Conservation (phyloP, 1,140 invertebrate genomes). For the Drosophila bocqueti region DNA sequence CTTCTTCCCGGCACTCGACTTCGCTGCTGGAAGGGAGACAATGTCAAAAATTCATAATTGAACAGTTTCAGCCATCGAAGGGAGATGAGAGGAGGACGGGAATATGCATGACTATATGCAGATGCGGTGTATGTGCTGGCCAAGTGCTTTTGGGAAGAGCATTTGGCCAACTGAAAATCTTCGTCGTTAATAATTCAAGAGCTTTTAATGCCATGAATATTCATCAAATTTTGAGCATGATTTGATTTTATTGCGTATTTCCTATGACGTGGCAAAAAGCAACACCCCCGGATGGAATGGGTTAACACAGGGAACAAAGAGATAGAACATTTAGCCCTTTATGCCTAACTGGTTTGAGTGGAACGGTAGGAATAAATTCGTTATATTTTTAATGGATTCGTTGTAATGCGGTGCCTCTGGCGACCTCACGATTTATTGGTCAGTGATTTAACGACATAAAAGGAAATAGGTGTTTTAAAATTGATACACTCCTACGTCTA, state of each 20-base stretch:
- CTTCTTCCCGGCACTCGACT: slow-evolving; percentile 46
- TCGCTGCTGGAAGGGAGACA: slow-evolving; percentile 40
- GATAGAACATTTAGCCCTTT: slow-evolving; percentile 6
- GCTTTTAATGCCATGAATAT: slow-evolving; percentile 83
- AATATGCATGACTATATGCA: slow-evolving; percentile 41
- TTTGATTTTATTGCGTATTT: slow-evolving; percentile 83
- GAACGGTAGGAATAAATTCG: not conserved
- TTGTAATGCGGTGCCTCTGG: slow-evolving; percentile 4
- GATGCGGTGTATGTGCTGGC: slow-evolving; percentile 31
- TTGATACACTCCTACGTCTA: too few relatives aligned
- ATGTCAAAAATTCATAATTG: slow-evolving; percentile 83
- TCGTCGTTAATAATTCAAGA: slow-evolving; percentile 80
- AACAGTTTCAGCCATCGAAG: slow-evolving; percentile 59
- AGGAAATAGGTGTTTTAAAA: too few relatives aligned
- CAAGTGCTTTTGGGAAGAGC: slow-evolving; percentile 70
- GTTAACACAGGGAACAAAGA: slow-evolving; percentile 8
- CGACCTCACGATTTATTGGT: not conserved
- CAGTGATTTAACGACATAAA: not conserved
- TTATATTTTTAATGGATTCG: slow-evolving; percentile 5
- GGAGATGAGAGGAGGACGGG: not conserved
- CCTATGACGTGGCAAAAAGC: slow-evolving; percentile 50
- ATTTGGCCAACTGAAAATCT: slow-evolving; percentile 78
- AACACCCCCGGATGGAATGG: slow-evolving; percentile 2
- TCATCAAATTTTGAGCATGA: slow-evolving; percentile 82
- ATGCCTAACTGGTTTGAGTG: not conserved